A percentile compares a stretch with the other conserved stretches of the same genome.
Conservation (phyloP, 2,113 vertebrate species). For the Cepphus grylle region DNA sequence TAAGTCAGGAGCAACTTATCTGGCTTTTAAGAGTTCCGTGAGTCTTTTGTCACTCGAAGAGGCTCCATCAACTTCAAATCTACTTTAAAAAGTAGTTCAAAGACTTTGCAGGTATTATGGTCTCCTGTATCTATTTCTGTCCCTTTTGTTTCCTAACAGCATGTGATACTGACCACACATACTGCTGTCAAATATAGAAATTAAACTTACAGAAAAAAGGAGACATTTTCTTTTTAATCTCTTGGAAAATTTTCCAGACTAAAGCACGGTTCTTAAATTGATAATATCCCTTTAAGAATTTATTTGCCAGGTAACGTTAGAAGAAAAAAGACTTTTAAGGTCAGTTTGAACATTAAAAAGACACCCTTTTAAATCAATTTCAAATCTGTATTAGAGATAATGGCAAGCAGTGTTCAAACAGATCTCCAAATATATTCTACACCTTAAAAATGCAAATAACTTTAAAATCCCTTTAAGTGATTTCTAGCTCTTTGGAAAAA, state of each 20-base stretch:
- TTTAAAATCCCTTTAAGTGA: background rate
- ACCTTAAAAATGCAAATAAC: constrained; percentile 15
- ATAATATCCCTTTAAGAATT: constrained; percentile 55
- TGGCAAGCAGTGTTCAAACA: background rate
- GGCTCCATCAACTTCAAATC: constrained; percentile 22
- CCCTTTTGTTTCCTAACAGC: constrained; percentile 59
- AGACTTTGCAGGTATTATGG: constrained; percentile 15
- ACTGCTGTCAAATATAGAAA: constrained; percentile 56
- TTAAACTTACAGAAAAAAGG: constrained; percentile 21
- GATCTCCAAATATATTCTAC: constrained; percentile 23
- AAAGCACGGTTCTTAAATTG: constrained; percentile 35
- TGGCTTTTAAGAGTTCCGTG: constrained; percentile 21
- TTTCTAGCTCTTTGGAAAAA: background rate
- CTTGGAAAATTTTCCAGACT: background rate
- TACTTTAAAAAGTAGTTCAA: constrained; percentile 44
- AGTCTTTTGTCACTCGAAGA: constrained; percentile 27
- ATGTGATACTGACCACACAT: constrained; percentile 41
- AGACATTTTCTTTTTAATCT: constrained; percentile 32
- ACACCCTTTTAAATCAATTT: constrained; percentile 17
- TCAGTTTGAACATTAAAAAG: constrained; percentile 39
- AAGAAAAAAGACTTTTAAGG: constrained; percentile 45
- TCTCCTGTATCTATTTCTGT: constrained; percentile 50
- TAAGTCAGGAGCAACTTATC: background rate
- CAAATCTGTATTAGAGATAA: constrained; percentile 27
- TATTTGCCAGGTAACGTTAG: constrained; percentile 38